These are phyloP conservation scores for Rotaria socialis DNA, from an alignment of 2,888 invertebrate genomes.

Conservation along the genomic window DNA sequence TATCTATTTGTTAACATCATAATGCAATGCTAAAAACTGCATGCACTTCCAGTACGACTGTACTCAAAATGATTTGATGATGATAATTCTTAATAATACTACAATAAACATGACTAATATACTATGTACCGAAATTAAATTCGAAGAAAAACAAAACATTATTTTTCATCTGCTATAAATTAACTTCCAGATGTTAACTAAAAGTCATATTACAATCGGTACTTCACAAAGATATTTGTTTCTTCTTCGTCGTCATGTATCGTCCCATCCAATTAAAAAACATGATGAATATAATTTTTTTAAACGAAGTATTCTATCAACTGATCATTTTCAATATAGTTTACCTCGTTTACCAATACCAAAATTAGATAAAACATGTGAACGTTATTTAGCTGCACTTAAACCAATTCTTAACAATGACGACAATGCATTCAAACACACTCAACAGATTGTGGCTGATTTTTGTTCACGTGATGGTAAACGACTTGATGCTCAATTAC, in stretches of 20 bases:
- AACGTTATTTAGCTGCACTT: slow-evolving; percentile 76
- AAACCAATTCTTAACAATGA: slow-evolving; percentile 70
- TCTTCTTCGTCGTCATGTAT: neutral
- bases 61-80: too few relatives aligned
- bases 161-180: neutral
- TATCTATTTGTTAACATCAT: too few relatives aligned
- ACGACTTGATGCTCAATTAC: neutral
- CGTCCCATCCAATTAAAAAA: neutral
- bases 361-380: slow-evolving; percentile 73
- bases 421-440: slow-evolving; percentile 64
- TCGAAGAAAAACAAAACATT: too few relatives aligned
- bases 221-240: neutral
- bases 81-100: too few relatives aligned
- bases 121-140: too few relatives aligned
- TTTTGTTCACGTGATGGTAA: slow-evolving; percentile 65
- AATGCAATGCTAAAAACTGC: too few relatives aligned
- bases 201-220: neutral
- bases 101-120: too few relatives aligned
- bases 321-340: slow-evolving; percentile 87
- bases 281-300: slow-evolving; percentile 72
- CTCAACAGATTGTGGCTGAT: slow-evolving; percentile 67
- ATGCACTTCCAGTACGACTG: too few relatives aligned
- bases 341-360: slow-evolving; percentile 86
- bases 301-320: slow-evolving; percentile 78
- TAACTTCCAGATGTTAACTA: neutral